Evolutionary conservation across 2,888 invertebrate species (phyloP).

Genomic region (Dynastes maya): DNA sequence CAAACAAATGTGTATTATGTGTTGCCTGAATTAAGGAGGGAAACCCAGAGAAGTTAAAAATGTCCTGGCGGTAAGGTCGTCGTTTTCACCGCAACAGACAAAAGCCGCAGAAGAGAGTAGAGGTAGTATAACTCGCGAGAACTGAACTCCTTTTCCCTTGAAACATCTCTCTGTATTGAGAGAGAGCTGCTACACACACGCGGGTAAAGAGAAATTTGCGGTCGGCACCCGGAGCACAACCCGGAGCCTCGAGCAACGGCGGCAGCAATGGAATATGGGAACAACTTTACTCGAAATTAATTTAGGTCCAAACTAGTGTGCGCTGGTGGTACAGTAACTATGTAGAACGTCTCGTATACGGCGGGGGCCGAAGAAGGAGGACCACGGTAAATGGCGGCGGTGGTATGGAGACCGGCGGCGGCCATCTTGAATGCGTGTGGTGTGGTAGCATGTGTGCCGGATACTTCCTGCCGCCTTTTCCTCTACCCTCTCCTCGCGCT

Average conservation of each 20-base stretch:
- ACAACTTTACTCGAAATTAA: slow-evolving; percentile 68
- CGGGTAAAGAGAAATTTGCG: slow-evolving; percentile 49
- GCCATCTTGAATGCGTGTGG: slow-evolving; percentile 67
- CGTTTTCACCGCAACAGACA: slow-evolving; percentile 46
- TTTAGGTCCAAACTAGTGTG: slow-evolving; percentile 66
- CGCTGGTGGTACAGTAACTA: slow-evolving; percentile 45
- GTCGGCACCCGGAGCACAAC: slow-evolving; percentile 47
- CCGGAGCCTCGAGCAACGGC: slow-evolving; percentile 26
- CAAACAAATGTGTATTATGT: slow-evolving; percentile 49
- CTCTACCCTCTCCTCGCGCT: neutral
- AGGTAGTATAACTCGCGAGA: slow-evolving; percentile 27
- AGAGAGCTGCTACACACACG: slow-evolving; percentile 1
- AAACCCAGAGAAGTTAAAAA: slow-evolving; percentile 21
- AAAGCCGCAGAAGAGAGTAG: slow-evolving; percentile 59
- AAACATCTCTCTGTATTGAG: neutral
- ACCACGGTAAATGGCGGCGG: slow-evolving; percentile 50
- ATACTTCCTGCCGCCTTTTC: slow-evolving; percentile 24
- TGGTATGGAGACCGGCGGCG: slow-evolving; percentile 51
- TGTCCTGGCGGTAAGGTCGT: slow-evolving; percentile 32
- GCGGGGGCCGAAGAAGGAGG: slow-evolving; percentile 3
- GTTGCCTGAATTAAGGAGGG: slow-evolving; percentile 48
- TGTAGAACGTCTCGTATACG: slow-evolving; percentile 35
- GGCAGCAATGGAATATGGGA: slow-evolving; percentile 42
- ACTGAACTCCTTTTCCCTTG: slow-evolving; percentile 21
- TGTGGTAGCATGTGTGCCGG: slow-evolving; percentile 65